Evolutionary conservation across 1,140 invertebrate species (phyloP), one percentile per base, ranked within the genome.

Genomic region (Scaptomyza hsui): DNA sequence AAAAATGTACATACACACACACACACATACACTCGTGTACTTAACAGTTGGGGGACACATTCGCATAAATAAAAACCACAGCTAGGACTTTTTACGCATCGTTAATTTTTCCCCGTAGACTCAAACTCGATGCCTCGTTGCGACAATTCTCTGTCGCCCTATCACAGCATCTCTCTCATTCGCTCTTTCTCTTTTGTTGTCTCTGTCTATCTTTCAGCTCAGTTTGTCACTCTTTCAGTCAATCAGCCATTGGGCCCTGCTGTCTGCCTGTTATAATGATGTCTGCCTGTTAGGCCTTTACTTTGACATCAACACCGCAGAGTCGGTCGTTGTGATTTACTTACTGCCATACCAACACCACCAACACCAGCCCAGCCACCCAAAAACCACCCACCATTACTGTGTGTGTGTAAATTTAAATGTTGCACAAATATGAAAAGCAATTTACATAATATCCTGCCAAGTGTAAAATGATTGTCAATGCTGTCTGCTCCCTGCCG

Each of bases 381-480:
- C 26, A 9, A 9, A 29, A 79, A 60, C 52, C 69, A 45, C 21
- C 44, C 15, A 5, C 1, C 47, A 42, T 55, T 35, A 42, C 15
- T 49, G 71, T 51, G 55, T 65, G 71, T 63, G 65, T 76, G 68
- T 77, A 88, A 75, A 86, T 86, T 88, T 86, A 86, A 86, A 86
- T 86, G 82, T 78, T 86, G 83, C 82, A 88, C 82, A 88, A 86
- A 86, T 86, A 86, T 86, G 82, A 86, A 86, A 86, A 86, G 82
- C 78, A 88, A 89, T 88, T 88, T 88, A 89, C 82, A 89, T 88
- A 88, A 88, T 82, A 88, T 89, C 78, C 82, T 75, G 63, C 83
- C 83, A 89, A 88, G 82, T 88, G 82, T 88, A 89, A 88, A 88
- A 88, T 88, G 83, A 88, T 88, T 88, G 83, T 88, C 83, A 88